Evolutionary conservation across 1,140 invertebrate species (phyloP), one percentile per base, ranked within the genome.

Genomic region (Neotoxoptera formosana): DNA sequence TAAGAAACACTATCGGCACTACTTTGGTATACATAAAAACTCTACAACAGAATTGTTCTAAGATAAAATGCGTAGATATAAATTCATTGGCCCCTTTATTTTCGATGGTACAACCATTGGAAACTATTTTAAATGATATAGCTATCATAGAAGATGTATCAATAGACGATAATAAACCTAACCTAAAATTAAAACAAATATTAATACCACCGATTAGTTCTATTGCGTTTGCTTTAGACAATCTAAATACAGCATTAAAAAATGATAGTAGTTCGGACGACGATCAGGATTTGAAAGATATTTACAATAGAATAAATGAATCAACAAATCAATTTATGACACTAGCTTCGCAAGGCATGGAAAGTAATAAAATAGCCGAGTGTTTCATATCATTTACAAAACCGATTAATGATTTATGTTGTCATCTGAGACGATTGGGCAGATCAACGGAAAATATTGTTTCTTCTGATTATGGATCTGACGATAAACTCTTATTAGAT

Each of bases 371-470:
- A 25, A n/a, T 93, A 45, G 91, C 91, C 4, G 91, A 93, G 23
- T 93, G 91, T 86, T 93, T 93, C 76, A 93, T 93, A 84, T 84
- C 81, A 2, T 93, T 93, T 14, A 86, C 91, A 20, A 93, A 93
- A 84, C 48, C 91, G 4, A 93, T 93, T 51, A 93, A 93, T 20
- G 91, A 93, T 53, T 84, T 93, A 53, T 93, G 91, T 56, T 93
- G 91, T 83, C 36, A 84, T n/a, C 1, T 93, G 2, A 84, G 81
- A 53, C 81, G 36, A 25, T 25, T 86, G 7, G 91, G 81, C 8
- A 93, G 81, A 53, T 93, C 81, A 30, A 93, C 81, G 0, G 91
- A 93, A 84, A 93, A 93, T 41, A 93, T 93, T 30, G 47, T 93
- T 11, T 93, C 91, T 4, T 93, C 91, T 3, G 91, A 93, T 86